Evolutionary conservation across 1,140 invertebrate genomes (phyloP).

Genomic region (Drosophila pseudoananassae): DNA sequence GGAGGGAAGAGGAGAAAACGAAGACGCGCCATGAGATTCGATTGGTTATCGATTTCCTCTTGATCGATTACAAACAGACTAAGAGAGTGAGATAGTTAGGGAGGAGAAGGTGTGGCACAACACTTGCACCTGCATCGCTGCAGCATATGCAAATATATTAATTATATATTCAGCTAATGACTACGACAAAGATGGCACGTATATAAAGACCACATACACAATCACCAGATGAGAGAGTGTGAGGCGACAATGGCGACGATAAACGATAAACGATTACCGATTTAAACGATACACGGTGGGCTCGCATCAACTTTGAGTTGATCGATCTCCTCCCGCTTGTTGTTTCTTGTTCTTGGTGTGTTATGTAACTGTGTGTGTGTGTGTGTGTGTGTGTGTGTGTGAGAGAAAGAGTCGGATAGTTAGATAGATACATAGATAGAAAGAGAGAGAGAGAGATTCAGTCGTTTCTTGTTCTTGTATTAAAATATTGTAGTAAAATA

Average conservation of each 20-base stretch:
- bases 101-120: background rate
- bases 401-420: conserved; percentile 56
- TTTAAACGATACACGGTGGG: conserved; percentile 36
- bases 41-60: conserved; percentile 20
- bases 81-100: background rate
- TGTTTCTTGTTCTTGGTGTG: conserved; percentile 8
- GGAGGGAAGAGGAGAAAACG: background rate
- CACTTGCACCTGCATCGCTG: conserved; percentile 52
- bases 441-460: conserved; percentile 60
- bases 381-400: conserved; percentile 26
- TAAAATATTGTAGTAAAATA: conserved; percentile 64
- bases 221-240: conserved; percentile 82
- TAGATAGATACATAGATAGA: conserved; percentile 27
- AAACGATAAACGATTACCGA: conserved; percentile 52
- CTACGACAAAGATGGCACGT: conserved; percentile 83
- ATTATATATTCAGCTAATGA: conserved; percentile 77
- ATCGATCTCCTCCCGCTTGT: conserved; percentile 26
- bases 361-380: conserved; percentile 20
- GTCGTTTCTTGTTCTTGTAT: conserved; percentile 64
- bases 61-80: background rate
- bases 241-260: conserved; percentile 76
- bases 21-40: conserved; percentile 33
- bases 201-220: conserved; percentile 84
- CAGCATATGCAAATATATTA: conserved; percentile 34
- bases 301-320: conserved; percentile 64